Conservation (phyloP, 1,140 invertebrate genomes). For the Mesaphorura yosii region DNA sequence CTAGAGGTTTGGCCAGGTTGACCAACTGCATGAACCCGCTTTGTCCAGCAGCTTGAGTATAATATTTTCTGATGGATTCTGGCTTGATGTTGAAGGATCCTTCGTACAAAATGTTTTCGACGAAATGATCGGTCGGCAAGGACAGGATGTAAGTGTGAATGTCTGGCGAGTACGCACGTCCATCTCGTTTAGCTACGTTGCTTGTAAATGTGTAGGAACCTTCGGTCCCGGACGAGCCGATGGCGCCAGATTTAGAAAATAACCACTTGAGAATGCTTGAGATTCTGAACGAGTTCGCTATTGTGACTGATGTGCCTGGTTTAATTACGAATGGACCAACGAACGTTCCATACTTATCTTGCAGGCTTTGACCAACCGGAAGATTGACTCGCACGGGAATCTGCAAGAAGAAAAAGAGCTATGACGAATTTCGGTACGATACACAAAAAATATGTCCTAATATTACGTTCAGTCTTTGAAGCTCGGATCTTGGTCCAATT, state of each 20-base stretch:
- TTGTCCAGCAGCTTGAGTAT: background rate
- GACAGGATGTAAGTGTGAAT: slow-evolving; percentile 18
- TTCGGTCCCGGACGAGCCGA: background rate
- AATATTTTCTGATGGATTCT: background rate
- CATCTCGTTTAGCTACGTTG: background rate
- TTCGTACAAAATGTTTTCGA: background rate
- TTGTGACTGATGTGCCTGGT: background rate
- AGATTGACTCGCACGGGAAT: slow-evolving; percentile 6
- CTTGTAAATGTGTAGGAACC: slow-evolving; percentile 7
- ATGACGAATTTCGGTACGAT: background rate
- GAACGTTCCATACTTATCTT: slow-evolving; percentile 19
- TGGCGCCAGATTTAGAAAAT: background rate
- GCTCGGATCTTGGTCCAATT: slow-evolving; percentile 37
- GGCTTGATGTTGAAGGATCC: background rate
- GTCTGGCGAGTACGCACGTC: background rate
- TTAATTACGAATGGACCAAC: slow-evolving; percentile 13
- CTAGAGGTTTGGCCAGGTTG: background rate
- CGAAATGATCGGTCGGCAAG: slow-evolving; percentile 1
- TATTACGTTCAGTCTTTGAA: slow-evolving; percentile 24
- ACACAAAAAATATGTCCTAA: too few relatives aligned
- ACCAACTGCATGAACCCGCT: background rate
- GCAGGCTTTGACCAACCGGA: slow-evolving; percentile 17
- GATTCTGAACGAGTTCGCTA: slow-evolving; percentile 2
- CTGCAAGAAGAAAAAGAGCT: background rate
- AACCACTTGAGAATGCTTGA: background rate